Conservation (phyloP, 2,888 invertebrate species). For the Abscondita cerata region DNA sequence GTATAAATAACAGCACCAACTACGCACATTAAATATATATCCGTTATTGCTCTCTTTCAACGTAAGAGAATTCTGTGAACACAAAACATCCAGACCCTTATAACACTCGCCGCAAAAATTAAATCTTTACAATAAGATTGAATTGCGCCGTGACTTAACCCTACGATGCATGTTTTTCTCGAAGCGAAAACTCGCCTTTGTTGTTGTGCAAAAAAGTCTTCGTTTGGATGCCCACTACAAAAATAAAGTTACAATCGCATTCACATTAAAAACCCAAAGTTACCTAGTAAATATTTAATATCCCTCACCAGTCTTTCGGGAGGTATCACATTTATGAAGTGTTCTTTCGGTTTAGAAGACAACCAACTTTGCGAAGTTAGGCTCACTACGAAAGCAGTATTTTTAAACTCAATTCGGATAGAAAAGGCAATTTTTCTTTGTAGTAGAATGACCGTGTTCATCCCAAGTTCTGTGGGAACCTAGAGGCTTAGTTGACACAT, state of each 20-base stretch:
- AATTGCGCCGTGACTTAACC: conserved; percentile 48
- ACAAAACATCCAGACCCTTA: conserved; percentile 50
- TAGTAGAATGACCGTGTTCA: conserved; percentile 49
- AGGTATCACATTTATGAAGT: conserved; percentile 23
- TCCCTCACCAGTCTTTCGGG: conserved; percentile 48
- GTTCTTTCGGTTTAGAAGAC: not conserved
- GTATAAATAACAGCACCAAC: not conserved
- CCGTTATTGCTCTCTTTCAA: conserved; percentile 50
- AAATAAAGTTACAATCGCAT: conserved; percentile 10
- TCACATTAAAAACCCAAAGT: no score
- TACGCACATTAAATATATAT: conserved; percentile 51
- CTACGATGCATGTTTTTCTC: conserved; percentile 48
- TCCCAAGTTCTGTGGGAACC: conserved; percentile 53
- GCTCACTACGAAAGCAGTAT: conserved; percentile 50
- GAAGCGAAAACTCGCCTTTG: conserved; percentile 46
- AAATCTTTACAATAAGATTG: conserved; percentile 49
- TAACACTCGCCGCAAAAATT: conserved; percentile 52
- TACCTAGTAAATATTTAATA: conserved; percentile 51
- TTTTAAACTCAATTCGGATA: conserved; percentile 51
- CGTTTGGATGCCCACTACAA: conserved; percentile 53
- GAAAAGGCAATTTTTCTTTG: conserved; percentile 53
- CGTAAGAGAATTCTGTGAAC: conserved; percentile 45
- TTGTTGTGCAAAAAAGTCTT: conserved; percentile 49
- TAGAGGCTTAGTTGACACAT: conserved; percentile 44
- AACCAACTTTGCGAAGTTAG: conserved; percentile 43